phyloP scores from a whole-genome alignment of 1,140 invertebrate species.

The Drosophila lacteicornis region DNA sequence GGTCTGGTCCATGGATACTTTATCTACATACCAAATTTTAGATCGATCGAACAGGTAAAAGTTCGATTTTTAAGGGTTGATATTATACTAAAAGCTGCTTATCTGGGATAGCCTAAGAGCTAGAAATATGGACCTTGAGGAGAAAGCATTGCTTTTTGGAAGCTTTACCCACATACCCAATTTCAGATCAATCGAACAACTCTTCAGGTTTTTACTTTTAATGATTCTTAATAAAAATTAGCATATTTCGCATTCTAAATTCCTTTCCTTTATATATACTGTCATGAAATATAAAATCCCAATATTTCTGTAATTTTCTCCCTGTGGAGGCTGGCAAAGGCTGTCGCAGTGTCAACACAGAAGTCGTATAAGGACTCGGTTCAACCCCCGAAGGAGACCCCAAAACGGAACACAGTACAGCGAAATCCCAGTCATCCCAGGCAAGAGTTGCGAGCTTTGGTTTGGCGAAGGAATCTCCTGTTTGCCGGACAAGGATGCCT shows the following conservation, averaged over 20 bases:
- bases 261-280: too few species aligned
- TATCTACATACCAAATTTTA: too few species aligned
- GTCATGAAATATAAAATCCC: too few species aligned
- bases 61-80: too few species aligned
- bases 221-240: too few species aligned
- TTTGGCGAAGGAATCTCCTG: constrained; percentile 8
- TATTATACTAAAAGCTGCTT: too few species aligned
- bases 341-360: constrained; percentile 55
- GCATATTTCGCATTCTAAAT: too few species aligned
- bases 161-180: background rate
- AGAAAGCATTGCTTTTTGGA: background rate
- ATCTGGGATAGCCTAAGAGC: too few species aligned
- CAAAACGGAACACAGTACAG: constrained; percentile 7
- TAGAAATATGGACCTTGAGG: too few species aligned
- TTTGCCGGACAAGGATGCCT: background rate
- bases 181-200: background rate
- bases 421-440: constrained; percentile 16
- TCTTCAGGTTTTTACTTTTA: too few species aligned
- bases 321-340: constrained; percentile 5
- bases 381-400: constrained; percentile 35
- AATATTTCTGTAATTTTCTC: background rate
- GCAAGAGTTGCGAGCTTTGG: constrained; percentile 25
- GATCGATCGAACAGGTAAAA: too few species aligned
- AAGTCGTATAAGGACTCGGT: constrained; percentile 70
- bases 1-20: too few species aligned